Evolutionary conservation across 2,113 vertebrate species (phyloP).

Genomic region (Tetraodon nigroviridis): DNA sequence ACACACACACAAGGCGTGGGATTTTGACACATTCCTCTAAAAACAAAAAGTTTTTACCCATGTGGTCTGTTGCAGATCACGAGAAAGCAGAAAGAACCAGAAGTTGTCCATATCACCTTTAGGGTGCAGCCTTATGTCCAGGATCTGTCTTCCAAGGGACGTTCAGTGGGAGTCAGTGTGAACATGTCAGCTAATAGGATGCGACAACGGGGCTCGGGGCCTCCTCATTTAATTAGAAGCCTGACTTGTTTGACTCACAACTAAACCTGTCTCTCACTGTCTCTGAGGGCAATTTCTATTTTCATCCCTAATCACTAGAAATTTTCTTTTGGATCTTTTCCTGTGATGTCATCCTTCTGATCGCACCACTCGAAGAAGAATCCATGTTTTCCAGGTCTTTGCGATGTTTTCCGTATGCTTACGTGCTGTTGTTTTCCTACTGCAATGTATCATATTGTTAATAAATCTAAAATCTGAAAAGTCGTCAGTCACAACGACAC

Average conservation of each 20-base stretch:
- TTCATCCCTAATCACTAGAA: not conserved
- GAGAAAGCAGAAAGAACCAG: slow-evolving; percentile 17
- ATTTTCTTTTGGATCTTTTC: no score
- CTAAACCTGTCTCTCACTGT: slow-evolving; percentile 20
- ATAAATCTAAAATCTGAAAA: no score
- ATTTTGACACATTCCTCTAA: no score
- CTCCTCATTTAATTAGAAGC: slow-evolving; percentile 52
- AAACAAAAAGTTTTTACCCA: no score
- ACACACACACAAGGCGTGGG: no score
- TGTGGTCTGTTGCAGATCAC: slow-evolving; percentile 8
- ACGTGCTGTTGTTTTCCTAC: no score
- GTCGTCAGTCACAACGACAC: no score
- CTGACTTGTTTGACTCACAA: slow-evolving; percentile 29
- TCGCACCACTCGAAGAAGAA: no score
- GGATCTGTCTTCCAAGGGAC: slow-evolving; percentile 40
- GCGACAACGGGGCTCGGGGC: slow-evolving; percentile 35
- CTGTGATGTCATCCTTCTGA: no score
- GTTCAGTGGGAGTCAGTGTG: slow-evolving; percentile 19
- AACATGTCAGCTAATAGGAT: slow-evolving; percentile 40
- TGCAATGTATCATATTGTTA: no score
- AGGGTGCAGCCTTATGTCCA: slow-evolving; percentile 23
- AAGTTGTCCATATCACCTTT: slow-evolving; percentile 21
- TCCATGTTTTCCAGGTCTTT: no score
- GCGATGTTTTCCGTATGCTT: no score
- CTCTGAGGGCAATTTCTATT: slow-evolving; percentile 23